phyloP scores from a whole-genome alignment of 2,797 vertebrate species.

The Vespertilio murinus region DNA sequence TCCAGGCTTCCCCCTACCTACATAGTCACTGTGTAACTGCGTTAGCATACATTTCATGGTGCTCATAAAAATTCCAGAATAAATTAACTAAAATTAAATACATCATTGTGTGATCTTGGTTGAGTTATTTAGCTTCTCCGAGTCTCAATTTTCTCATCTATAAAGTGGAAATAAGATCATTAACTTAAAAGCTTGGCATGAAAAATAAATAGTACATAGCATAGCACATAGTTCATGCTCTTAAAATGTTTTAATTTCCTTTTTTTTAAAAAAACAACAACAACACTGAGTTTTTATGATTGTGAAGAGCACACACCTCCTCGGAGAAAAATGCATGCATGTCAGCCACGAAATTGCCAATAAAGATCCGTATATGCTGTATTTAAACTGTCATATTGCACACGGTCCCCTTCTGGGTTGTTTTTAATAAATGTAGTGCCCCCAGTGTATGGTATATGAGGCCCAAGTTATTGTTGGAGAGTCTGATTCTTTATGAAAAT shows the following conservation, averaged over 20 bases:
- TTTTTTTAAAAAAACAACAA: background rate
- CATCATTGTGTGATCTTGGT: background rate
- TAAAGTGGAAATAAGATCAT: constrained; percentile 57
- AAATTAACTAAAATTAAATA: constrained; percentile 46
- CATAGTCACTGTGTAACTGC: background rate
- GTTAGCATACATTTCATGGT: constrained; percentile 54
- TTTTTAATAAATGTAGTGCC: background rate
- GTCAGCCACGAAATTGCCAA: background rate
- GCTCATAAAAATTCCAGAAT: constrained; percentile 40
- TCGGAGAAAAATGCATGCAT: background rate
- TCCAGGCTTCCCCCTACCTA: background rate
- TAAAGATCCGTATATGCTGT: background rate
- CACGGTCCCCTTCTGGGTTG: background rate
- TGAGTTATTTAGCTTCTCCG: constrained; percentile 27
- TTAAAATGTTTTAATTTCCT: constrained; percentile 31
- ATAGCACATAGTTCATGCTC: background rate
- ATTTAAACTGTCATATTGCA: background rate
- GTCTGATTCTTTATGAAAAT: constrained; percentile 16
- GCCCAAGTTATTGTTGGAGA: background rate
- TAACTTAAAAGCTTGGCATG: constrained; percentile 13
- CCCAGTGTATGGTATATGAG: background rate
- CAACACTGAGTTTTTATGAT: background rate
- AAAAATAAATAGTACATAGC: background rate
- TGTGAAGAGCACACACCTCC: background rate
- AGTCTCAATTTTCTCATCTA: constrained; percentile 54